phyloP scores from a whole-genome alignment of 2,888 invertebrate genomes.

The Nephrotoma appendiculata region DNA sequence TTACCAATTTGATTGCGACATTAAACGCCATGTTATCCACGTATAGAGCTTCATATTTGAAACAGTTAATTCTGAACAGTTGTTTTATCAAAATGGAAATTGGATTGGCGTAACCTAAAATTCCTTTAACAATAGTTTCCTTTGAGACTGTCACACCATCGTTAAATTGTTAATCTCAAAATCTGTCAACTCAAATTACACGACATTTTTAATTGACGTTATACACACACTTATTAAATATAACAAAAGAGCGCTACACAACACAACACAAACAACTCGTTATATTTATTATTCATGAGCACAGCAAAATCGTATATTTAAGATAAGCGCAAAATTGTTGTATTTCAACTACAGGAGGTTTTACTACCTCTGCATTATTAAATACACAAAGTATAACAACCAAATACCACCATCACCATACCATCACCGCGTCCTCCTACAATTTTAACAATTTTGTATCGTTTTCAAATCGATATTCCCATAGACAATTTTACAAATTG shows the following conservation, averaged over 20 bases:
- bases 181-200: background rate
- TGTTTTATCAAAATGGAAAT: too few species aligned
- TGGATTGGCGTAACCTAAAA: too few species aligned
- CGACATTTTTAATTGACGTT: background rate
- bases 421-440: background rate
- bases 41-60: too few species aligned
- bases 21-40: too few species aligned
- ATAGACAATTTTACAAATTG: background rate
- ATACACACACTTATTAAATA: background rate
- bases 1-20: too few species aligned
- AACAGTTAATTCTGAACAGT: too few species aligned
- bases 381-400: background rate
- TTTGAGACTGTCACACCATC: too few species aligned
- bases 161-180: too few species aligned
- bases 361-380: background rate
- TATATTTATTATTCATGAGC: background rate
- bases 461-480: background rate
- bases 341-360: background rate
- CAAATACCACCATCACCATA: background rate
- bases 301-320: background rate
- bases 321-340: background rate
- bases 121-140: too few species aligned
- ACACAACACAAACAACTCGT: background rate
- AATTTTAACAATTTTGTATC: background rate
- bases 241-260: background rate